Base-by-base conservation (phyloP, 2,797 vertebrate genomes). In the Erpetoichthys calabaricus region DNA sequence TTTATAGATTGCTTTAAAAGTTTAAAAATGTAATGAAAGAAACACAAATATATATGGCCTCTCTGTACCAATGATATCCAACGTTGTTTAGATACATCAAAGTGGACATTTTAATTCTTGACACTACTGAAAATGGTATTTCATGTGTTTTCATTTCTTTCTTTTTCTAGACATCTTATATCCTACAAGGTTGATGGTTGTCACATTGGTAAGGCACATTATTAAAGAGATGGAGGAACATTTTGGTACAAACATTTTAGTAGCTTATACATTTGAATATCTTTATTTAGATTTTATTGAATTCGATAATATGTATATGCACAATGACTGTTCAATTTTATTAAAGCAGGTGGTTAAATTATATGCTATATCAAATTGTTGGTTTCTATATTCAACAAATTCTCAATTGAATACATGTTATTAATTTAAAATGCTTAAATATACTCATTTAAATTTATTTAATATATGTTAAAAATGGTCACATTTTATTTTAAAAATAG, bases 141-240 rank as follows among this genome's bases (percentile, higher is more conserved):
- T 66, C 67, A 59, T 65, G 54, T 50, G 56, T 49, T 56, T 73
- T 61, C 56, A 53, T 56, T 1, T 53, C 55, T 56, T 63, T 65
- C 56, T 58, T 71, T 42, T 58, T 70, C 2, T 62, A 98, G 94
- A 72, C 76, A 6, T 59, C 83, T 3, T 96, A 87, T 60, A 70
- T 96, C 57, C 68, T 96, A 56, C 90, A 94, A 65, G 95, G 97
- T 68, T 98, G 92, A 94, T 98, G 94, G 94, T 82, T 98, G 68
- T 91, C 91, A 3, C 80, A 90, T 66, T 97, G 94, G 94, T 98
- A 68, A 81, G 87, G 67, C 45, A 42, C 3, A 50, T 6, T 49
- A 49, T 7, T 25, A 25, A 25, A 25, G 25, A 25, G 25, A 25
- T 25, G 25, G 25, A 25, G 25, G 25, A 25, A 25, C 25, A 25